phyloP scores from a whole-genome alignment of 2,797 vertebrate species.

The Mus spretus region DNA sequence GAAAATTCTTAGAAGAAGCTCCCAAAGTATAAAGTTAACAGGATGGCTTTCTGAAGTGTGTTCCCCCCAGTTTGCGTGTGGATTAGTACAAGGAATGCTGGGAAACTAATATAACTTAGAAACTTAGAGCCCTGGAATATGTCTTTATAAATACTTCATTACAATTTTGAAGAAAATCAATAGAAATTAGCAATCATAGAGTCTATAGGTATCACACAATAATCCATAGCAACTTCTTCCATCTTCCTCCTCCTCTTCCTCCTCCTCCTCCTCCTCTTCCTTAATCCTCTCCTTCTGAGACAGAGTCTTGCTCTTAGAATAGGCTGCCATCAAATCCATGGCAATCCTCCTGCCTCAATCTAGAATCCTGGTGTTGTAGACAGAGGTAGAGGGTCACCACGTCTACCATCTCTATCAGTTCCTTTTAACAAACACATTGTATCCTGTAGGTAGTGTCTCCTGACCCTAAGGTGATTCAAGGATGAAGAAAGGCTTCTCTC shows the following conservation, averaged over 20 bases:
- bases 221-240: background rate
- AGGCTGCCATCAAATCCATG: background rate
- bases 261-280: background rate
- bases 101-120: background rate
- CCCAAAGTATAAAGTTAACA: slow-evolving; percentile 4
- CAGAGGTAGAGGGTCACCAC: background rate
- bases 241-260: background rate
- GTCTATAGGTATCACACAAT: background rate
- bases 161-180: slow-evolving; percentile 9
- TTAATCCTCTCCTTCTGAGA: background rate
- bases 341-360: background rate
- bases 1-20: background rate
- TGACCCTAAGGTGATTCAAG: background rate
- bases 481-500: background rate
- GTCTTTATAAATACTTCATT: background rate
- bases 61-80: background rate
- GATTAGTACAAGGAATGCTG: background rate
- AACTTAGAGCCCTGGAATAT: slow-evolving; percentile 16
- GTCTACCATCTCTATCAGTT: background rate
- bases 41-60: background rate
- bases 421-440: slow-evolving; percentile 4
- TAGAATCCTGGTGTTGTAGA: background rate
- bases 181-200: background rate
- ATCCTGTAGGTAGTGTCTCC: background rate
- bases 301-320: background rate